Base-by-base conservation (phyloP, 2,113 vertebrate genomes). In the Callospermophilus lateralis region DNA sequence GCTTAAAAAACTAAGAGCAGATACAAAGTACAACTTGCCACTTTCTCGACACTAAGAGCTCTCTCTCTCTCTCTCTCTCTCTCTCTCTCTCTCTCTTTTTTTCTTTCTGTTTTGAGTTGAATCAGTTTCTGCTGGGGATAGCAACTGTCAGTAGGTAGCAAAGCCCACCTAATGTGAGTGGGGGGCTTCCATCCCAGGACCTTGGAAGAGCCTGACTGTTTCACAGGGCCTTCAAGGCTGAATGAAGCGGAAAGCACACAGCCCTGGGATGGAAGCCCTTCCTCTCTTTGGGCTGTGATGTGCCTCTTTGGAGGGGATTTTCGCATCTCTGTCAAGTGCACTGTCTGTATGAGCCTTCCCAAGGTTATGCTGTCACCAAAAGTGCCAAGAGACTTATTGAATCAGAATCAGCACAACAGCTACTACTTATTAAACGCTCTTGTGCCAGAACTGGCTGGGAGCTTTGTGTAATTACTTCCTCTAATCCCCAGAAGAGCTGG, bases 391-490 rank as follows among this genome's bases (percentile, higher is more conserved):
- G 93, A 96, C 84, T 97, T 88, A 89, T 8, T 0, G 8, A 80
- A 78, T 90, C 4, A 2, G 83, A 96, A 96, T 51, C 76, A 89
- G 74, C 70, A 0, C 42, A 68, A 34, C 19, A 86, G 79, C 58
- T 58, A 26, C 42, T 11, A 28, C 79, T 87, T 48, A 34, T 5
- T 22, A 67, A 90, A 78, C 6, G 37, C 63, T 79, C 30, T 4
- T 30, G 34, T n/a, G 55, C 17, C 0, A 28, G 63, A 58, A 17
- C 73, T 13, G 19, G 39, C 67, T 78, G 65, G 81, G 89, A 85
- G 91, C 67, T 93, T 93, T 80, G 8, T 30, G 42, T 61, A 89
- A 58, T 94, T 61, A 34, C 58, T 67, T 95, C 92, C 84, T 96
- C 65, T 89, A 65, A 90, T 89, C 76, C 95, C 77, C n/a, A 8